Evolutionary conservation across 2,888 invertebrate species (phyloP).

Genomic region (Ophraella communa): DNA sequence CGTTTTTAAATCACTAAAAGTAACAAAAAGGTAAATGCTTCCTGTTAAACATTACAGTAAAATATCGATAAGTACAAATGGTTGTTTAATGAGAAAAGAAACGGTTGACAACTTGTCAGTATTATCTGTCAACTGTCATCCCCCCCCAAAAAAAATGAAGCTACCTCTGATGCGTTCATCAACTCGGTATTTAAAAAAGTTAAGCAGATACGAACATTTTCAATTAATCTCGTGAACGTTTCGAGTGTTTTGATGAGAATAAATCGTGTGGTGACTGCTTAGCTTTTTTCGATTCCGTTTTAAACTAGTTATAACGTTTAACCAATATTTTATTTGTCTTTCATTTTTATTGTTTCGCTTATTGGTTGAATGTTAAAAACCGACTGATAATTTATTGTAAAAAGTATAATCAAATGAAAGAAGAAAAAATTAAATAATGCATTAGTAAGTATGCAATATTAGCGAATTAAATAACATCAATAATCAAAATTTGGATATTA

Average conservation of each 20-base stretch:
- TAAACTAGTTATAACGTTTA: slow-evolving; percentile 33
- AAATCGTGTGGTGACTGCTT: neutral
- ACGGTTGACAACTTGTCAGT: slow-evolving; percentile 51
- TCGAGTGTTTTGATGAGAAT: neutral
- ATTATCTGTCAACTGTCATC: slow-evolving; percentile 53
- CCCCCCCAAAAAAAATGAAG: slow-evolving; percentile 46
- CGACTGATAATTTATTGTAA: slow-evolving; percentile 33
- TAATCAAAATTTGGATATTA: slow-evolving; percentile 41
- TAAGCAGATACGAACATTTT: too few relatives aligned
- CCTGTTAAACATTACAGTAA: slow-evolving; percentile 56
- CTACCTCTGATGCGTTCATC: slow-evolving; percentile 47
- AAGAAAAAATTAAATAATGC: slow-evolving; percentile 24
- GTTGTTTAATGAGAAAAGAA: slow-evolving; percentile 39
- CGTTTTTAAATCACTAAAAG: slow-evolving; percentile 18
- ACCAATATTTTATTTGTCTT: slow-evolving; percentile 22
- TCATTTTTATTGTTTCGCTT: slow-evolving; percentile 18
- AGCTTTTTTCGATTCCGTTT: slow-evolving; percentile 6
- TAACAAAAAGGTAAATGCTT: slow-evolving; percentile 56
- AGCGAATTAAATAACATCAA: slow-evolving; percentile 35
- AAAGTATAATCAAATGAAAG: slow-evolving; percentile 33
- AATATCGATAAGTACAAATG: slow-evolving; percentile 57
- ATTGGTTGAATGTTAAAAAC: slow-evolving; percentile 40
- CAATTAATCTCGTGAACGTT: too few relatives aligned
- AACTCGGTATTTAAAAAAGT: slow-evolving; percentile 9
- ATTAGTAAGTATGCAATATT: slow-evolving; percentile 38